Base-by-base conservation (phyloP, 2,888 invertebrate species). In the Acanthosepion lycidas region DNA sequence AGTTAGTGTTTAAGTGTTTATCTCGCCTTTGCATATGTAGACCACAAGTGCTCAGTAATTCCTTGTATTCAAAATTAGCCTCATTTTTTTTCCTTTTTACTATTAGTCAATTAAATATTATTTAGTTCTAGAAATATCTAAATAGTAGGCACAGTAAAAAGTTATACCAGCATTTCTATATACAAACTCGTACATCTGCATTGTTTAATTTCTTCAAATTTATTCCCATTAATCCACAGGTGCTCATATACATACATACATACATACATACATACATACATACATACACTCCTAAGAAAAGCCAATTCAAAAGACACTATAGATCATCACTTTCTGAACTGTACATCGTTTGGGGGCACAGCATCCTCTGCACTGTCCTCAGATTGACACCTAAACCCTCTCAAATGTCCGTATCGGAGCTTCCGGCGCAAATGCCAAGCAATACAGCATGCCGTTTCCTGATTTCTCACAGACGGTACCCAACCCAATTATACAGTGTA, bases 291-390 rank as follows among this genome's bases (percentile, higher is more conserved):
- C 33, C 9, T 78, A 78, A n/a, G 64, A 1, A 78, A 78, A 78
- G n/a, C 9, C 28, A 78, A 12, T 55, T 55, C 18, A 55, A 26
- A 64, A 64, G 55, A 78, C 28, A 6, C 64, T 78, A 92, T 18
- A n/a, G 55, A 26, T 94, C 94, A 59, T 94, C 94, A 94, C 94
- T 94, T 48, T 94, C 94, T 33, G 94, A 94, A 94, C 94, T 59
- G 64, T 94, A 53, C 42, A 42, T 42, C 42, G 20, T 64, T 59
- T 23, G 51, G 94, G 18, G 28, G n/a, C 28, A 78, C 78, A 8
- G 78, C 28, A 9, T n/a, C 78, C 78, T 78, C 42, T 42, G 42
- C 42, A 42, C 42, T 42, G 42, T 2, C 42, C 42, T 42, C 42
- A 42, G 42, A 42, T 42, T 42, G 42, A 42, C 42, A 42, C 42